A percentile compares a stretch with the other conserved stretches of the same genome.
Conservation (phyloP, 2,113 vertebrate genomes). For the Brachirus orientalis region DNA sequence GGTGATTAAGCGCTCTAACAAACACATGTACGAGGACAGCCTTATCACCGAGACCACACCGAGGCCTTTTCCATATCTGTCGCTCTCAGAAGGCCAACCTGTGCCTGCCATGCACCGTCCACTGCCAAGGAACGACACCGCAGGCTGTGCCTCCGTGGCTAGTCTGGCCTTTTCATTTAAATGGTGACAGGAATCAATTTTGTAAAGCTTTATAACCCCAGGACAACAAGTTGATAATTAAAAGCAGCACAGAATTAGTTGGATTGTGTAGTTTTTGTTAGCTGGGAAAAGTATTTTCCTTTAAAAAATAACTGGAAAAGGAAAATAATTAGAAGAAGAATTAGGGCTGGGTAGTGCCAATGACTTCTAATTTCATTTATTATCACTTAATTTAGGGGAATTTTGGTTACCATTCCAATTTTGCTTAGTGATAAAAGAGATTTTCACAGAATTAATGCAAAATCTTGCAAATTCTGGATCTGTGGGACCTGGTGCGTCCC, state of each 20-base stretch:
- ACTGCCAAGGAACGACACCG: conserved; percentile 71
- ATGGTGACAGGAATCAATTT: conserved; percentile 65
- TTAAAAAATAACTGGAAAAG: conserved; percentile 24
- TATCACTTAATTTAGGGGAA: too few species aligned
- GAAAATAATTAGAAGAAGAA: conserved; percentile 10
- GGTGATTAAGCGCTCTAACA: conserved; percentile 71
- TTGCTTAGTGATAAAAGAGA: too few species aligned
- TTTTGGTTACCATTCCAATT: too few species aligned
- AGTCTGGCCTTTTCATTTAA: conserved; percentile 49
- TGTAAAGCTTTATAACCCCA: conserved; percentile 43
- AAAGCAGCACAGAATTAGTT: conserved; percentile 33
- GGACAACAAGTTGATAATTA: conserved; percentile 46
- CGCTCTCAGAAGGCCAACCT: conserved; percentile 74
- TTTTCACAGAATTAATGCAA: too few species aligned
- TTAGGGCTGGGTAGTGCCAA: too few species aligned
- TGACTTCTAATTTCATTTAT: too few species aligned
- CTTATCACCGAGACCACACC: conserved; percentile 79
- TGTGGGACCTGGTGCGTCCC: too few species aligned
- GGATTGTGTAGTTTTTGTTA: conserved; percentile 10
- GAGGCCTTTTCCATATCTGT: conserved; percentile 73
- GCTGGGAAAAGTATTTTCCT: conserved; percentile 23
- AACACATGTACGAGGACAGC: conserved; percentile 64
- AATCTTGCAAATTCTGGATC: too few species aligned
- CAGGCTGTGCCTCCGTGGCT: conserved; percentile 55
- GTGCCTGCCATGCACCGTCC: conserved; percentile 42